Evolutionary conservation across 2,797 vertebrate species (phyloP), one percentile per base, ranked within the genome.

Genomic region (Galago senegalensis): DNA sequence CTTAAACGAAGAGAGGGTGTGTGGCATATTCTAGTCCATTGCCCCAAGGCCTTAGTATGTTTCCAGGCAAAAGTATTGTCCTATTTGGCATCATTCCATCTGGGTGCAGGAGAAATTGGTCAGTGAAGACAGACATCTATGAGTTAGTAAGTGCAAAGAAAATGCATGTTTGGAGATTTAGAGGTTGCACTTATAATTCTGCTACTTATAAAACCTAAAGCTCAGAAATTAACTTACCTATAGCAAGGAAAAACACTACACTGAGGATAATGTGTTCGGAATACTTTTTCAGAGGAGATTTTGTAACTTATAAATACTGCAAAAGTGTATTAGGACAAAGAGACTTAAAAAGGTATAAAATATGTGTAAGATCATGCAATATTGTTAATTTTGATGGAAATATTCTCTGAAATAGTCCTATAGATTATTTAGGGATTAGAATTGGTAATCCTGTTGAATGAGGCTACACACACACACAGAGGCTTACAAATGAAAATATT

Each of bases 281-380:
- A 69, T 87, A 79, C 4, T 85, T 21, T 96, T 80, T 96, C 29
- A 65, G 69, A 77, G 75, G 29, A 46, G 93, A 93, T 76, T 85
- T 91, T 29, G 27, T 76, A 56, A 73, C 1, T 10, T 13, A 73
- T 7, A 76, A 18, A 72, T 75, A 86, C 3, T 37, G 14, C 4
- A 13, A n/a, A 7, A 49, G 10, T 9, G 1, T 87, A 61, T n/a
- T 73, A 37, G 8, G 5, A 67, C 89, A 73, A 70, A 81, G 11
- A 91, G 11, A 90, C 13, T 92, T 89, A 27, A 18, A 76, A 34
- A 89, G 91, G 3, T 49, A 81, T 34, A 84, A 89, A 88, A 56
- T 87, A 58, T 93, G 0, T 31, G 25, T 81, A 13, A 65, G 0
- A 58, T 20, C 9, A 46, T 53, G 20, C 21, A 73, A 31, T n/a